Evolutionary conservation across 35 echinoderm and acorn worm species (phyloP).

Genomic region (Chiridota heheva): DNA sequence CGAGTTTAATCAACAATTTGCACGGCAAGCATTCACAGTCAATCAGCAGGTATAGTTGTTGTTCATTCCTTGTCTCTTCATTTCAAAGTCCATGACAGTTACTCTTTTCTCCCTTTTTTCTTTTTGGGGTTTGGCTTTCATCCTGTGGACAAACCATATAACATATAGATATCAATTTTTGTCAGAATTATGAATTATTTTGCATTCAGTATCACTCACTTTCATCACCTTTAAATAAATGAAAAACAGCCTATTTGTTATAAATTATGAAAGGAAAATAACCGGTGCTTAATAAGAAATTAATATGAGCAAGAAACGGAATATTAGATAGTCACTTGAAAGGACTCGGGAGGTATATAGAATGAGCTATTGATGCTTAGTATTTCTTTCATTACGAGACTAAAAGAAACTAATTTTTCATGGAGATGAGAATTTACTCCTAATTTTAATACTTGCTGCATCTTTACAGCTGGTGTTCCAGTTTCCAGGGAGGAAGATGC

Average conservation of each 20-base stretch:
- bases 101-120: no score
- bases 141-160: not conserved
- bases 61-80: not conserved
- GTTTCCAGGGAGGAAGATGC: constrained; percentile 71
- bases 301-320: no score
- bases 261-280: no score
- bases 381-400: not conserved
- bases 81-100: not conserved
- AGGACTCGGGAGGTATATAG: not conserved
- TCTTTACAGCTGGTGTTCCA: constrained; percentile 67
- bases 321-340: no score
- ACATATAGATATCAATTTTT: not conserved
- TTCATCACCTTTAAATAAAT: no score
- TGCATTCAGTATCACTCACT: no score
- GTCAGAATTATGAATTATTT: no score
- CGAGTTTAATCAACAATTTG: constrained; percentile 74
- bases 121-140: not conserved
- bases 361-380: not conserved
- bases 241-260: no score
- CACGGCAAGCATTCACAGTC: constrained; percentile 69
- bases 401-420: no score
- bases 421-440: no score
- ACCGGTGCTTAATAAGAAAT: no score
- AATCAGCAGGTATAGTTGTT: constrained; percentile 72
- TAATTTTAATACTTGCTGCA: no score